phyloP scores from a whole-genome alignment of 1,140 invertebrate genomes.

The Drosophila nannoptera region DNA sequence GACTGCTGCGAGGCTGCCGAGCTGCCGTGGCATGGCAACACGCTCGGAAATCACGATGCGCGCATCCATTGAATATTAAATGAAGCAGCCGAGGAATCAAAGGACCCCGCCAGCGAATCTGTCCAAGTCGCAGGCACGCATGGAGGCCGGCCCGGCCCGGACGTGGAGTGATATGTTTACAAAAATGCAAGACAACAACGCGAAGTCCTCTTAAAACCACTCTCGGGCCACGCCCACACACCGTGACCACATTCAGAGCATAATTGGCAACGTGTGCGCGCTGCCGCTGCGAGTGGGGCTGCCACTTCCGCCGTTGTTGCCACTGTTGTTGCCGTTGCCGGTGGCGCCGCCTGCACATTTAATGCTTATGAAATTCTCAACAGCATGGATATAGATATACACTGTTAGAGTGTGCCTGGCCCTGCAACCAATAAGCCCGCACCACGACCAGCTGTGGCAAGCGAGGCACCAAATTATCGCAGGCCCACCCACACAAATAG shows the following conservation, averaged over 20 bases:
- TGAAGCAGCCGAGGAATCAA: conserved; percentile 45
- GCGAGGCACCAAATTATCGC: conserved; percentile 42
- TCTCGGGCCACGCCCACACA: conserved; percentile 21
- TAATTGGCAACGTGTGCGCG: conserved; percentile 72
- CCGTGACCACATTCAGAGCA: conserved; percentile 33
- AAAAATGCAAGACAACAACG: conserved; percentile 50
- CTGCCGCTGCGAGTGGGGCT: no score
- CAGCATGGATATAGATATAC: conserved; percentile 6
- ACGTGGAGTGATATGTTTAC: conserved; percentile 57
- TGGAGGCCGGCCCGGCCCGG: conserved; percentile 2
- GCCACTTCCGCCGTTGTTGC: no score
- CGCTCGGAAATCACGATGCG: conserved; percentile 65
- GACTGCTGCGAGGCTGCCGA: conserved; percentile 10
- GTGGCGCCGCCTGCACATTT: conserved; percentile 68
- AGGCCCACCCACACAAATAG: neutral
- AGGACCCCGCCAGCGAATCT: neutral
- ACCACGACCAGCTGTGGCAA: conserved; percentile 38
- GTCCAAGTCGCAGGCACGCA: neutral
- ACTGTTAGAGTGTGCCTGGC: neutral
- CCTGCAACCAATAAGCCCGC: conserved; percentile 35
- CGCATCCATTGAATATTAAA: conserved; percentile 72
- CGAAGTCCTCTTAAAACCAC: conserved; percentile 43
- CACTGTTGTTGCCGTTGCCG: no score
- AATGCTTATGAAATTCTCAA: conserved; percentile 66
- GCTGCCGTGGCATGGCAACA: conserved; percentile 45